Percentiles rank a stretch among this genome's conserved stretches.
Conservation (phyloP, 2,888 invertebrate genomes). For the Lampropteryx suffumata region DNA sequence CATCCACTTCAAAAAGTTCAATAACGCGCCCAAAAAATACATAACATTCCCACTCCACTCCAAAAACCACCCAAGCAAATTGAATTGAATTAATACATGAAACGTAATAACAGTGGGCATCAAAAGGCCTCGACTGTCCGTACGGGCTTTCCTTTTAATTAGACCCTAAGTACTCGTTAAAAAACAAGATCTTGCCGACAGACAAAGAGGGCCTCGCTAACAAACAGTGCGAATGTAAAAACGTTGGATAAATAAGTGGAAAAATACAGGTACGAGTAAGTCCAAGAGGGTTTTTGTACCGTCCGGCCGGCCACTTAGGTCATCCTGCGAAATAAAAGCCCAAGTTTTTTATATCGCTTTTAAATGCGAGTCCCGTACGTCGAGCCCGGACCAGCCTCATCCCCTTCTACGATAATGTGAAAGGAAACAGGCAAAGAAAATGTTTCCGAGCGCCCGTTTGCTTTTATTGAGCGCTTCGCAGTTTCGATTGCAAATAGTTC, state of each 20-base stretch:
- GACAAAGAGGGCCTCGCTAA: slow-evolving; percentile 76
- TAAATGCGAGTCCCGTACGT: slow-evolving; percentile 79
- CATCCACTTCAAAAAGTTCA: slow-evolving; percentile 58
- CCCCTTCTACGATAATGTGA: slow-evolving; percentile 75
- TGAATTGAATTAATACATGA: slow-evolving; percentile 80
- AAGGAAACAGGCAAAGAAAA: slow-evolving; percentile 82
- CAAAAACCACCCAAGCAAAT: slow-evolving; percentile 75
- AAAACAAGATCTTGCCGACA: slow-evolving; percentile 79
- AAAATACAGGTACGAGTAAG: slow-evolving; percentile 83
- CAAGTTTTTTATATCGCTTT: slow-evolving; percentile 81
- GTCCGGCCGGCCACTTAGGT: slow-evolving; percentile 81
- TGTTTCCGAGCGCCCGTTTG: slow-evolving; percentile 74
- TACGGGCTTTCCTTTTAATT: slow-evolving; percentile 81
- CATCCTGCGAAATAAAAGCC: slow-evolving; percentile 81
- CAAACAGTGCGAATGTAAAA: slow-evolving; percentile 80
- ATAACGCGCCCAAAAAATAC: slow-evolving; percentile 60
- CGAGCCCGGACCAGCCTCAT: slow-evolving; percentile 67
- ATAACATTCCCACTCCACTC: slow-evolving; percentile 65
- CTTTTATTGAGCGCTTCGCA: slow-evolving; percentile 75
- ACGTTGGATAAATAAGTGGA: slow-evolving; percentile 82
- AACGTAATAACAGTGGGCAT: slow-evolving; percentile 79
- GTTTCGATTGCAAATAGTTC: slow-evolving; percentile 80
- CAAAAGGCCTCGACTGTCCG: slow-evolving; percentile 80
- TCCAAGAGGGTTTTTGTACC: slow-evolving; percentile 80
- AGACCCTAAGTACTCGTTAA: slow-evolving; percentile 82